Evolutionary conservation across 2,113 vertebrate species (phyloP), one percentile per base, ranked within the genome.

Genomic region (Rhinoptilus africanus): DNA sequence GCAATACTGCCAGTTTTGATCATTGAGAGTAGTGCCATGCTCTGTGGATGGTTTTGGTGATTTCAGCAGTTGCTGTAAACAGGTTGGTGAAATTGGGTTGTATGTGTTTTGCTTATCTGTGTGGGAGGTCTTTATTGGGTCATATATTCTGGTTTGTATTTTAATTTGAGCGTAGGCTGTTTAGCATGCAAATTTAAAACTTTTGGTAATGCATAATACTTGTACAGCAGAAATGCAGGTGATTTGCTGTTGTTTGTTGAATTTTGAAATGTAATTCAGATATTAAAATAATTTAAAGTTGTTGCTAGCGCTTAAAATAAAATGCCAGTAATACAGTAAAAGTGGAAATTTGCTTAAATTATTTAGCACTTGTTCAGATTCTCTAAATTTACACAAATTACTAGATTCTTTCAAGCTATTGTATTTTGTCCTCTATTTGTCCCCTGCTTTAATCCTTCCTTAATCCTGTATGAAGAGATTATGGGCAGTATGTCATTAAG

Each of bases 391-490:
- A 41, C 18, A 24, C 39, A 69, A 60, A 71, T 60, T 37, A 35
- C 23, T 23, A 35, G 9, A 10, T 77, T 82, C 34, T 71, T 51
- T 62, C 20, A 45, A 66, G 9, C 63, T 66, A 6, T 54, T 72
- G 23, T 48, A 10, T 85, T 90, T 92, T 96, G 96, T 88, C 98
- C 96, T 98, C 69, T 90, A 71, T 97, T 89, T 98, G 97, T 93
- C 97, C 97, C 92, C 83, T 89, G 12, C 54, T 89, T 88, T 98
- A 98, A 98, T 98, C 95, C 73, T 64, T 89, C 53, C 37, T 73
- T 98, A 98, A 98, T 98, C 95, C 66, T 69, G 2, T 48, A 69
- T 96, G 95, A 98, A 93, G 93, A 90, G 97, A 97, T 97, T 95
- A 96, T 86, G 85, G 22, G 30, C 69, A 89, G 47, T 62, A 35